Base-by-base conservation (phyloP, 2,797 vertebrate genomes). In the Arremon brunneinucha region DNA sequence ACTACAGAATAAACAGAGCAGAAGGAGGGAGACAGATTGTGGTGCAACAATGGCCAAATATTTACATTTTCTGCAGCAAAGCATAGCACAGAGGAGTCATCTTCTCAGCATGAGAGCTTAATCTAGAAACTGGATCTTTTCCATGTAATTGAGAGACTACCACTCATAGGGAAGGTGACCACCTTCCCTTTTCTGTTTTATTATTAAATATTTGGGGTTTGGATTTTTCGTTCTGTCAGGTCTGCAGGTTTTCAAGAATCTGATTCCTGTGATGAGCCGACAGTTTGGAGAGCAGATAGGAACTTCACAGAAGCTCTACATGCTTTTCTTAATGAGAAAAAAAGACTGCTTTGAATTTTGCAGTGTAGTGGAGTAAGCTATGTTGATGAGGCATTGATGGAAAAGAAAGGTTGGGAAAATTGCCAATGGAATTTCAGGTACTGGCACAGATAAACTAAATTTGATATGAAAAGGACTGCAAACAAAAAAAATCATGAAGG, bases 11-110 rank as follows among this genome's bases (percentile, higher is more conserved):
- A 89, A 95, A 84, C 64, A 70, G 44, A 95, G 32, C 28, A 83
- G 89, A 68, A 93, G 41, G 64, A 94, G 55, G 14, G 70, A 94
- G 46, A 79, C 64, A 71, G 55, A 74, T 83, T 89, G 75, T 74
- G 37, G 41, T 71, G 24, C 37, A 83, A 76, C 68, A 88, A 23
- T 69, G 83, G 85, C n/a, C 65, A 94, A 96, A 96, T 96, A 96
- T 91, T 95, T 95, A 87, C 89, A 91, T 95, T 92, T 87, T 62
- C 62, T 82, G 37, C 49, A 67, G 68, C 46, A 93, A 92, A 92
- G 49, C 30, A 12, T 12, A 75, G 47, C 27, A 5, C 32, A 79
- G 35, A 90, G 19, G 12, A 71, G 9, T 69, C 30, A 28, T 80
- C 75, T 62, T 76, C 56, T 84, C 90, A 75, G 39, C 41, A 27